Base-by-base conservation (phyloP, 2,113 vertebrate species). In the Pongo pygmaeus region DNA sequence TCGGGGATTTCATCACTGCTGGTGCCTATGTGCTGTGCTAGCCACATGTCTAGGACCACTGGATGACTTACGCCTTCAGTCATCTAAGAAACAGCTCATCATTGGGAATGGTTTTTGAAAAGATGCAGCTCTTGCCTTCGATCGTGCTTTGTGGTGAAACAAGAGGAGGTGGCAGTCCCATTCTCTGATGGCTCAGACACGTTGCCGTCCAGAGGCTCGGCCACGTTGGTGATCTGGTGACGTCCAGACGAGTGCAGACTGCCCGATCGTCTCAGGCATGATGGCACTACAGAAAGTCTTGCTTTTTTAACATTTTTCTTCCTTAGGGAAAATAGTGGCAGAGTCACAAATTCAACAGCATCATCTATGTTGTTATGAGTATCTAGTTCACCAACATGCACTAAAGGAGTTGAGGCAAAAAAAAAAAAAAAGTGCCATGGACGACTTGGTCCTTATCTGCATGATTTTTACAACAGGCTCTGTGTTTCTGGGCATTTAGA, bases 1-100 rank as follows among this genome's bases (percentile, higher is more conserved):
- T 2, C 6, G 2, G 9, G 35, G 48, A 32, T 9, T 12, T 23
- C 16, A 0, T 59, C 48, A 6, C 23, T 57, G n/a, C 35, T 7
- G 7, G 12, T 0, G 8, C 18, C 2, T 6, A 59, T 18, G 48
- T 22, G 57, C 1, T 2, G 1, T 43, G 64, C 7, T 14, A 1
- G 55, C 12, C 11, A 2, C 6, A 13, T 18, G 5, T 22, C 38
- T 8, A 18, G 67, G 35, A 23, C 43, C 61, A 30, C 2, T n/a
- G 6, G 32, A 8, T 9, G 57, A 13, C 67, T 52, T 4, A 16
- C 0, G 30, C 23, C 46, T n/a, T 48, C 6, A 0, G 11, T 4
- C 32, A 11, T 27, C 57, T 23, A 11, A 74, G 40, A 78, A 25
- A 1, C 17, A 55, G 55, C 61, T 52, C 2, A 1, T 55, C 64